Percentiles rank a stretch among this genome's conserved stretches.
phyloP scores from a whole-genome alignment of 2,797 vertebrate genomes.

The Petrocephalus schoutedeni region DNA sequence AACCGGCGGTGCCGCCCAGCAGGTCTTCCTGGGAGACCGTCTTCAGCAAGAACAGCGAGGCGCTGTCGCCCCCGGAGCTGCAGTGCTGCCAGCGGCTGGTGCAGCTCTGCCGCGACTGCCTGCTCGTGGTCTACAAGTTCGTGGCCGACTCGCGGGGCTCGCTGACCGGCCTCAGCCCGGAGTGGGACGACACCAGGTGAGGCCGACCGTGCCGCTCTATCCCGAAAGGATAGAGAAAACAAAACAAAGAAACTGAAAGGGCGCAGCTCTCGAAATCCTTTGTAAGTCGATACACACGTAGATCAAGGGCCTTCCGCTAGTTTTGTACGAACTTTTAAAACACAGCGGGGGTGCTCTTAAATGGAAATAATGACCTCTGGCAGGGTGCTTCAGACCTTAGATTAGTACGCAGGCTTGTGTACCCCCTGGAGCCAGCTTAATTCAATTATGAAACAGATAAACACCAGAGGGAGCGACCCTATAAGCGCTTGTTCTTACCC shows the following conservation, averaged over 20 bases:
- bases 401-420: conserved; percentile 70
- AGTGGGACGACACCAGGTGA: conserved; percentile 92
- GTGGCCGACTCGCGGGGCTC: conserved; percentile 80
- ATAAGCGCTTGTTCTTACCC: conserved; percentile 34
- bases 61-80: conserved; percentile 79
- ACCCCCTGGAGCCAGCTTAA: conserved; percentile 68
- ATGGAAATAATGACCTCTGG: conserved; percentile 65
- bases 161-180: conserved; percentile 71
- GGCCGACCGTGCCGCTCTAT: conserved; percentile 26
- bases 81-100: conserved; percentile 90
- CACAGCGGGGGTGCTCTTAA: conserved; percentile 56
- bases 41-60: conserved; percentile 83
- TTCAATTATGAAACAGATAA: conserved; percentile 76
- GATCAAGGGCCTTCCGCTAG: conserved; percentile 4
- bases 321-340: conserved; percentile 27
- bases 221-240: conserved; percentile 42
- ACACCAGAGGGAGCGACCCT: conserved; percentile 68
- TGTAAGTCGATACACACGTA: conserved; percentile 3
- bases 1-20: conserved; percentile 50
- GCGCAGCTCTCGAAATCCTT: background rate
- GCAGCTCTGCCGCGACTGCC: conserved; percentile 89
- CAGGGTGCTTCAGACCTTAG: conserved; percentile 44
- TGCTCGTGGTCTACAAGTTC: conserved; percentile 94
- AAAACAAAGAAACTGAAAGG: background rate
- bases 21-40: conserved; percentile 89